phyloP scores from a whole-genome alignment of 2,113 vertebrate genomes.

The Passer montanus region DNA sequence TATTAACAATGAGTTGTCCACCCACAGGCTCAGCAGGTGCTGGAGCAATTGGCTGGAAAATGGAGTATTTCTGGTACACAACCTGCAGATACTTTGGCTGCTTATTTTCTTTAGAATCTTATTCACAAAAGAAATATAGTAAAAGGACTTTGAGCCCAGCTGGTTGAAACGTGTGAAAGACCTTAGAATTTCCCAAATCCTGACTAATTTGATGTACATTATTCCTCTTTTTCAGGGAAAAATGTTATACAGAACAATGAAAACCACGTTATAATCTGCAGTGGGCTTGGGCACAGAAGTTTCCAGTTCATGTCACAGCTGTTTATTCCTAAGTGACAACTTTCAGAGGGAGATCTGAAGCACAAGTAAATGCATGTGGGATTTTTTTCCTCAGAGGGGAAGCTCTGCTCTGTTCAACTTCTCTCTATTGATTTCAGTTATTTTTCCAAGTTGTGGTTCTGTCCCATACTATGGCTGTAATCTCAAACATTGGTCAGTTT shows the following conservation, averaged over 20 bases:
- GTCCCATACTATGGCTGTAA: background rate
- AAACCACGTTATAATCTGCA: background rate
- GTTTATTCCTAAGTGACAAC: background rate
- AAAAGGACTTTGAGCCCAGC: background rate
- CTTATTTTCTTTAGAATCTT: background rate
- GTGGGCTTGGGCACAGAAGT: background rate
- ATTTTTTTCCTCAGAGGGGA: background rate
- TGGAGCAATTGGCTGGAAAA: background rate
- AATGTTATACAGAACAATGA: background rate
- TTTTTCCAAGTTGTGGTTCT: background rate
- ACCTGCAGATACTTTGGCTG: background rate
- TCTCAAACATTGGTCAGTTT: background rate
- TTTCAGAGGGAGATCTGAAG: background rate
- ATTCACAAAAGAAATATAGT: background rate
- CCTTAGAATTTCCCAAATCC: background rate
- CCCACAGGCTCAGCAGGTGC: background rate
- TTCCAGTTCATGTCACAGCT: background rate
- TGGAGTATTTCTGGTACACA: background rate
- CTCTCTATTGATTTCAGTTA: background rate
- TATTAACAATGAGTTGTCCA: background rate
- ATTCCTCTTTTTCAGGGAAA: background rate
- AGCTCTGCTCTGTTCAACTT: background rate
- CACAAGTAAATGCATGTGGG: background rate
- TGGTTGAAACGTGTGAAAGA: background rate
- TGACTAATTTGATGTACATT: background rate